A percentile compares a stretch with the other conserved stretches of the same genome.
Evolutionary conservation across 2,797 vertebrate species (phyloP).

Genomic region (Uromys caudimaculatus): DNA sequence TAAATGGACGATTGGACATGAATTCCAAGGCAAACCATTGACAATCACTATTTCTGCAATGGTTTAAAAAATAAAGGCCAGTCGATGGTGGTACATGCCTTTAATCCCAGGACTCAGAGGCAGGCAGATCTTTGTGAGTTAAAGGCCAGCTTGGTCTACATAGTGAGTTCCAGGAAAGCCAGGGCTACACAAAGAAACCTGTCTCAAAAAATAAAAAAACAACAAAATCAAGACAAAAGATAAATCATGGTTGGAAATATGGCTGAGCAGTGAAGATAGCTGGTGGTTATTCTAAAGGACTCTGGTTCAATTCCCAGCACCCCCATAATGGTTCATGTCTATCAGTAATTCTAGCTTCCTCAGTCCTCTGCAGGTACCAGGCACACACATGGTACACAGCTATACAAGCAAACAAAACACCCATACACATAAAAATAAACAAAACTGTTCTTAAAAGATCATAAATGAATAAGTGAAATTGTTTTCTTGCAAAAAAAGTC

Average conservation of each 20-base stretch:
- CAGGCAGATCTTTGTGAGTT: neutral
- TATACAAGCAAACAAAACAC: neutral
- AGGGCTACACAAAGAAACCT: neutral
- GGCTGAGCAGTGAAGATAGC: neutral
- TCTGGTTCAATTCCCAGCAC: neutral
- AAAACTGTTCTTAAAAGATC: slow-evolving; percentile 36
- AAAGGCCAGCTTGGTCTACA: neutral
- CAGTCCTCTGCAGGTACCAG: neutral
- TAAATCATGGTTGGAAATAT: neutral
- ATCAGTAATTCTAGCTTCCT: neutral
- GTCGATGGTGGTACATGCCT: neutral
- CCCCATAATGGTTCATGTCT: neutral
- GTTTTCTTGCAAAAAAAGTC: slow-evolving; percentile 2
- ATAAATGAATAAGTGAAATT: neutral
- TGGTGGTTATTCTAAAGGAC: too few relatives aligned
- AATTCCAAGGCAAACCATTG: neutral
- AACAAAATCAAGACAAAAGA: neutral
- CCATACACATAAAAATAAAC: neutral
- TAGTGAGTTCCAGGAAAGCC: neutral
- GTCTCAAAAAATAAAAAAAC: neutral
- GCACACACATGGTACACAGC: neutral
- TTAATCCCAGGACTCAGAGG: neutral
- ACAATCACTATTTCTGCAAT: neutral
- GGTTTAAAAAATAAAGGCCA: neutral
- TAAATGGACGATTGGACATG: neutral